Percentiles rank a stretch among this genome's conserved stretches.
These are phyloP conservation scores for Drosophila santomea DNA, from an alignment of 1,140 invertebrate species.

Conservation along the genomic window DNA sequence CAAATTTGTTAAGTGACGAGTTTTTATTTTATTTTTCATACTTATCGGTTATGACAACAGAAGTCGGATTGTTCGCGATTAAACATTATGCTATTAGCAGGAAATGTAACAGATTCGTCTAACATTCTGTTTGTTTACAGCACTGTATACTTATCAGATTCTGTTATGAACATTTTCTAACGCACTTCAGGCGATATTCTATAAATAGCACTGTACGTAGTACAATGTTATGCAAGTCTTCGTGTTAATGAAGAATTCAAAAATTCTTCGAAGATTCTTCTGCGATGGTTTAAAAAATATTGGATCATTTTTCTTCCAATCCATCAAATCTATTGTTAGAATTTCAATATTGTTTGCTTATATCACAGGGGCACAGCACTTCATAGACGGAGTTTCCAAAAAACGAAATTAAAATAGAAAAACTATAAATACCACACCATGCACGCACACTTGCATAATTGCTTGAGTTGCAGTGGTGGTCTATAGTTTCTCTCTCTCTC, in stretches of 20 bases:
- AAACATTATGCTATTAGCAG: background rate
- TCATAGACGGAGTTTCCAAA: slow-evolving; percentile 29
- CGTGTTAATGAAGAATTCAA: background rate
- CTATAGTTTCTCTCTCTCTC: slow-evolving; percentile 1
- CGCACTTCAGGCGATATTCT: background rate
- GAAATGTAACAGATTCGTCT: background rate
- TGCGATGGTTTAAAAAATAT: background rate
- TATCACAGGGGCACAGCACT: slow-evolving; percentile 60
- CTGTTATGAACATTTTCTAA: background rate
- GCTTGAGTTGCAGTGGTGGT: slow-evolving; percentile 23
- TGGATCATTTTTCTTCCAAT: slow-evolving; percentile 11
- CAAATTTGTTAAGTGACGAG: background rate
- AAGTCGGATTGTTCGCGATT: background rate
- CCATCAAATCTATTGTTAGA: slow-evolving; percentile 49
- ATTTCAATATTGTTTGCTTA: slow-evolving; percentile 75
- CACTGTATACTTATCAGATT: background rate
- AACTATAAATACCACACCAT: slow-evolving; percentile 7
- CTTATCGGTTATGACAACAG: too few species aligned
- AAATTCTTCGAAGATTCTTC: too few species aligned
- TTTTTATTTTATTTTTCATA: background rate
- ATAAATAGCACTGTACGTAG: background rate
- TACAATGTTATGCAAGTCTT: background rate
- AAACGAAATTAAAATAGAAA: slow-evolving; percentile 9
- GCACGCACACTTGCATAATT: slow-evolving; percentile 34
- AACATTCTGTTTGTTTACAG: background rate